phyloP scores from a whole-genome alignment of 2,888 invertebrate species.

The Dynastes grantii region DNA sequence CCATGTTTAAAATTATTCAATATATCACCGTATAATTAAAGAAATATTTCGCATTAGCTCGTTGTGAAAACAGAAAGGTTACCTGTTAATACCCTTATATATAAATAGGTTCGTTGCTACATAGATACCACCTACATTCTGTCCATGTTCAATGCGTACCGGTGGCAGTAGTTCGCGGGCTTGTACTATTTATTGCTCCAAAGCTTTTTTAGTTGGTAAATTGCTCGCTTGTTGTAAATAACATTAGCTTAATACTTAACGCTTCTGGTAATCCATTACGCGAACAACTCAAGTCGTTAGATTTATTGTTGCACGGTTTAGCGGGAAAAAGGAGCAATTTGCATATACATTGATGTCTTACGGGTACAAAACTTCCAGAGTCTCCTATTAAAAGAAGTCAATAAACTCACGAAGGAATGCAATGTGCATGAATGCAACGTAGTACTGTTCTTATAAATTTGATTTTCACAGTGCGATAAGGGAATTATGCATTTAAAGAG shows the following conservation, averaged over 20 bases:
- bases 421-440: neutral
- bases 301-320: conserved; percentile 32
- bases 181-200: conserved; percentile 23
- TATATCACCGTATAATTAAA: too few species aligned
- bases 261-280: conserved; percentile 38
- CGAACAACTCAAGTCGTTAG: conserved; percentile 16
- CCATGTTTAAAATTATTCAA: too few species aligned
- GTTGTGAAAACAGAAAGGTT: too few species aligned
- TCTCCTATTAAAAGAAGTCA: conserved; percentile 20
- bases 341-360: conserved; percentile 24
- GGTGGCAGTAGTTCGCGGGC: conserved; percentile 18
- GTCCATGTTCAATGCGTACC: conserved; percentile 14
- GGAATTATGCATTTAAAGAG: too few species aligned
- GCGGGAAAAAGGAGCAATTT: conserved; percentile 32
- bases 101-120: neutral
- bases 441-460: too few species aligned
- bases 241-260: conserved; percentile 43
- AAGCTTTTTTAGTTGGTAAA: conserved; percentile 24
- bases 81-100: too few species aligned
- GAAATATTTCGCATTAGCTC: too few species aligned
- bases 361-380: neutral
- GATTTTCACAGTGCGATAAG: too few species aligned
- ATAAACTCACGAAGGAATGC: conserved; percentile 15
- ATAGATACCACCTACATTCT: conserved; percentile 33
- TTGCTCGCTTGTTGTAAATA: conserved; percentile 41